Evolutionary conservation across 2,888 invertebrate genomes (phyloP).

Genomic region (Drosophila austrosaltans): DNA sequence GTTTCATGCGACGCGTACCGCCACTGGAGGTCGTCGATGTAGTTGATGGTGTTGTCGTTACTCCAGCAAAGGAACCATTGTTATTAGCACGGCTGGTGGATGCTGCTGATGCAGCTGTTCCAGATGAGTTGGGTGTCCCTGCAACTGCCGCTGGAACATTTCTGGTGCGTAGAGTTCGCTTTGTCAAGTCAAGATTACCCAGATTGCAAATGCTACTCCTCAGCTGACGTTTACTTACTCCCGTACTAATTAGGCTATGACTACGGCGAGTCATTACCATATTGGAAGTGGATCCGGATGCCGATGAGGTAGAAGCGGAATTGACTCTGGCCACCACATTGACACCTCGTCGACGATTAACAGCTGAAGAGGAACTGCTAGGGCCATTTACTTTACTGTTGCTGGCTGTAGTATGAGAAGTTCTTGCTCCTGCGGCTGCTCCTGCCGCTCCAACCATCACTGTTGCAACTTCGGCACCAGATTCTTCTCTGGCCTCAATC

Average conservation of each 20-base stretch:
- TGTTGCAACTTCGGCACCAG: slow-evolving; percentile 6
- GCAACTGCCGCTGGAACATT: slow-evolving; percentile 53
- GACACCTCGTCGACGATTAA: slow-evolving; percentile 24
- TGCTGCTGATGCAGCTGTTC: slow-evolving; percentile 58
- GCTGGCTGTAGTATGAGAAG: background rate
- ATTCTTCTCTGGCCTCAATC: background rate
- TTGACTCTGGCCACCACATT: slow-evolving; percentile 26
- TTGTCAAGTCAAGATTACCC: slow-evolving; percentile 70
- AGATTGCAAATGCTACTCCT: slow-evolving; percentile 74
- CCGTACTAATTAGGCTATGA: slow-evolving; percentile 45
- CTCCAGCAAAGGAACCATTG: background rate
- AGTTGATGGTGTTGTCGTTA: background rate
- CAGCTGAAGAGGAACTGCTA: slow-evolving; percentile 25
- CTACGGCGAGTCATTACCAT: slow-evolving; percentile 55
- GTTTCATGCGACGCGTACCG: slow-evolving; percentile 52
- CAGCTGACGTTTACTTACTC: slow-evolving; percentile 77
- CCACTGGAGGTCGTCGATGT: background rate
- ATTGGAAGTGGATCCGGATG: slow-evolving; percentile 1
- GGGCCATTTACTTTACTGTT: slow-evolving; percentile 10
- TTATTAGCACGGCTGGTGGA: background rate
- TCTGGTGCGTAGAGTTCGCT: slow-evolving; percentile 80
- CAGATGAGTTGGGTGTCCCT: slow-evolving; percentile 21
- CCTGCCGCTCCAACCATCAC: background rate
- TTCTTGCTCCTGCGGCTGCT: background rate
- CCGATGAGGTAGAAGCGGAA: slow-evolving; percentile 8